Conservation (phyloP, 1,140 invertebrate genomes). For the Drosophila simulans region DNA sequence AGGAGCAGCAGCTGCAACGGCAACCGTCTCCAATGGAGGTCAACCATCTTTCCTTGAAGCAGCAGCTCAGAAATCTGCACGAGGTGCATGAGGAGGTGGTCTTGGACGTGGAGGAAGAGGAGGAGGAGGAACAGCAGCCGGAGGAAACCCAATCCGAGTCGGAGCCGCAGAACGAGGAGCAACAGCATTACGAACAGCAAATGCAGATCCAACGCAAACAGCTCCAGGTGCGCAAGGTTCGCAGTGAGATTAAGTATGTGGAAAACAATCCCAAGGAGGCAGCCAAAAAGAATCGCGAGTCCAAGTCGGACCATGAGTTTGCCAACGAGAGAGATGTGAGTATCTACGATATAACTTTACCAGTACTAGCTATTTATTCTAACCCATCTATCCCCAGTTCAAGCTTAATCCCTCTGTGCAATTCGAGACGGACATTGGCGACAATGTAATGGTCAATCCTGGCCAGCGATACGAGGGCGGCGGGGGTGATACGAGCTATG, state of each 20-base stretch:
- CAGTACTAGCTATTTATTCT: too few species aligned
- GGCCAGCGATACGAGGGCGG: constrained; percentile 16
- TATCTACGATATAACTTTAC: background rate
- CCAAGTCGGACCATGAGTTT: constrained; percentile 82
- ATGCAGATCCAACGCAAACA: constrained; percentile 39
- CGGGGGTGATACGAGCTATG: constrained; percentile 8
- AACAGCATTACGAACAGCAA: constrained; percentile 5
- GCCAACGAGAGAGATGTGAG: constrained; percentile 74
- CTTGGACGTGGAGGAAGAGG: background rate
- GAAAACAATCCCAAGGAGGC: constrained; percentile 61
- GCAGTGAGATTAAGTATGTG: constrained; percentile 79
- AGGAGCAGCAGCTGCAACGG: constrained; percentile 39
- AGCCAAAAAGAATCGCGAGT: constrained; percentile 70
- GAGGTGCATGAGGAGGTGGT: constrained; percentile 12
- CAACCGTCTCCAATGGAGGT: background rate
- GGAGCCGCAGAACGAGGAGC: constrained; percentile 13
- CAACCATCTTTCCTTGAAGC: constrained; percentile 4
- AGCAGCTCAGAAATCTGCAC: constrained; percentile 1
- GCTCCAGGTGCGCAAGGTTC: constrained; percentile 75
- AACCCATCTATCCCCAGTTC: constrained; percentile 32
- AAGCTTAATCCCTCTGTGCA: constrained; percentile 60
- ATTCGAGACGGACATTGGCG: constrained; percentile 77
- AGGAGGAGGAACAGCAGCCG: background rate
- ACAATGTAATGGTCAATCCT: constrained; percentile 47
- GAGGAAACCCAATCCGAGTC: constrained; percentile 11